These are phyloP conservation scores for Dryococelus australis DNA, from an alignment of 2,888 invertebrate genomes.

Conservation along the genomic window DNA sequence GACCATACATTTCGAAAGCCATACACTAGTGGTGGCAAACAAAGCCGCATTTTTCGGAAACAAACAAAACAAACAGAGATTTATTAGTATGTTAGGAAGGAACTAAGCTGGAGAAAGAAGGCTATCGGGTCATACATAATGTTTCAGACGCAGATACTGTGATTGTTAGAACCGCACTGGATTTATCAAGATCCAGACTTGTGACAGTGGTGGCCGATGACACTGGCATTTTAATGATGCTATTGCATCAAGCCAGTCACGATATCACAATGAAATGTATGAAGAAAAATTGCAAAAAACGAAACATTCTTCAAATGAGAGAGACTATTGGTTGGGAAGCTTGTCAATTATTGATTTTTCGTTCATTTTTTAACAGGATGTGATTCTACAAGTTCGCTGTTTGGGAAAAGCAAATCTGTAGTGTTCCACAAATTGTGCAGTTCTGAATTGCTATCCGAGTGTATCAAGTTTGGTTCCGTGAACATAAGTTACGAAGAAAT, in stretches of 20 bases:
- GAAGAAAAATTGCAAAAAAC: neutral
- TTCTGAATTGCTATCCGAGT: no score
- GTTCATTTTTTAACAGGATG: conserved; percentile 22
- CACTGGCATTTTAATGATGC: no score
- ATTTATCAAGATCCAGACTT: neutral
- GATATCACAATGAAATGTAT: neutral
- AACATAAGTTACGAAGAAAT: no score
- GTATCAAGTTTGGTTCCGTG: no score
- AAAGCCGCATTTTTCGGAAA: neutral
- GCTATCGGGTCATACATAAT: no score
- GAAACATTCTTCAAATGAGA: conserved; percentile 3
- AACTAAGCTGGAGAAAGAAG: neutral
- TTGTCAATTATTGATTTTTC: conserved; percentile 1
- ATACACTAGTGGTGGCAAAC: neutral
- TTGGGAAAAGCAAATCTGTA: no score
- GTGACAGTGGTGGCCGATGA: neutral
- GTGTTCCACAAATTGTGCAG: no score
- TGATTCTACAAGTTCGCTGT: neutral
- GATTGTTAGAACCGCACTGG: neutral
- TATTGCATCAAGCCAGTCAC: neutral
- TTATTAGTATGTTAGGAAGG: neutral
- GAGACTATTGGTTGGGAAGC: neutral
- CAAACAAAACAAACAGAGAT: neutral
- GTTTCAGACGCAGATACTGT: neutral
- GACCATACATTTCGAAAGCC: neutral